Conservation (phyloP, 2,113 vertebrate species). For the Pelusios castaneus region DNA sequence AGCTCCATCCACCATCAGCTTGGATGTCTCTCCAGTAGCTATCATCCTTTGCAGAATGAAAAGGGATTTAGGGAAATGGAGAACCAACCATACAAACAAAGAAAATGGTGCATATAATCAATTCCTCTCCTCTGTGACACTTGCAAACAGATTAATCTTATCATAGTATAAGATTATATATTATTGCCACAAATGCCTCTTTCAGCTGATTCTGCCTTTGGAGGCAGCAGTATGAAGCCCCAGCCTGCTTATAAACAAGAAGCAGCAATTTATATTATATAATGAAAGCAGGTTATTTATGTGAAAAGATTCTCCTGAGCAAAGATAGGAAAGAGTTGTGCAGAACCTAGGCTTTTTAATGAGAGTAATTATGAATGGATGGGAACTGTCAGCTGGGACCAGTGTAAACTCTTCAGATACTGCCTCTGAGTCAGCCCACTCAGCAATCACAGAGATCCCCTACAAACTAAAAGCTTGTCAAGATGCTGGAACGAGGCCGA, state of each 20-base stretch:
- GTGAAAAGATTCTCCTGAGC: not conserved
- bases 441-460: not conserved
- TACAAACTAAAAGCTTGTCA: not conserved
- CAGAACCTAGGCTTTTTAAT: not conserved
- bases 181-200: not conserved
- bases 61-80: not conserved
- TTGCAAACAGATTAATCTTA: not conserved
- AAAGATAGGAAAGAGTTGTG: not conserved
- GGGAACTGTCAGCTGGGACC: not conserved
- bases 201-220: not conserved
- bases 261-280: not conserved
- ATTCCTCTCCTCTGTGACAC: not conserved
- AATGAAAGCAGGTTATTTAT: not conserved
- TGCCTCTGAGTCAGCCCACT: not conserved
- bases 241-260: not conserved
- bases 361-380: not conserved
- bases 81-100: not conserved
- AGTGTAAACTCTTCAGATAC: not conserved
- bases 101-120: not conserved
- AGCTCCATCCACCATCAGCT: no score
- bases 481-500: not conserved
- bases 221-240: not conserved
- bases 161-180: not conserved
- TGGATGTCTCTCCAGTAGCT: not conserved
- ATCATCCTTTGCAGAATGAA: not conserved